Evolutionary conservation across 2,113 vertebrate species (phyloP), one percentile per base, ranked within the genome.

Genomic region (Passerina amoena): DNA sequence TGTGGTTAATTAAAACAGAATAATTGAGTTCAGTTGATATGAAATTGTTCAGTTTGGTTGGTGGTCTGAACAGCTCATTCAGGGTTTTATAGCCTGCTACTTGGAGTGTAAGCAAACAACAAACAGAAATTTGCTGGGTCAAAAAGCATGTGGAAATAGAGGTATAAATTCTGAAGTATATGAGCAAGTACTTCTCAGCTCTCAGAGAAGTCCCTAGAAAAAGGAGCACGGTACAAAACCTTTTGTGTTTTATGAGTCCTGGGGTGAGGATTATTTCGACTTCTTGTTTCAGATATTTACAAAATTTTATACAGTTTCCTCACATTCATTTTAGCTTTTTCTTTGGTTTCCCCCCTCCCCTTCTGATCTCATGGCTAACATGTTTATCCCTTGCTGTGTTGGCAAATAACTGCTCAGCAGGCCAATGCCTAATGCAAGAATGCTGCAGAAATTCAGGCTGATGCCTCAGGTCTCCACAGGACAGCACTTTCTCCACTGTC

Each of bases 391-490:
- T 88, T 3, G 14, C 75, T 73, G 57, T 2, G 84, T 66, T 92
- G 47, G 13, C 82, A 94, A 96, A 97, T 93, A 60, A 80, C 66
- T 1, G 24, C 86, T 88, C 80, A 92, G 87, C 61, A 85, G 91
- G 79, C 69, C 83, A 93, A 71, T 68, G 83, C 57, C 85, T 90
- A 65, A 96, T 92, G 85, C 75, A 91, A 25, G 66, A 82, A 73
- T 2, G 53, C 27, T 86, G 40, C 70, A 96, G 70, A 96, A 95
- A 42, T 96, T 96, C 53, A 70, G 70, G 33, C 76, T 1, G 5
- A 60, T 96, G 84, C 94, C 66, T 95, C 77, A 77, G 53, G 83
- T n/a, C 84, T 77, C 91, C 11, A 3, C 88, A 90, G 95, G 90
- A 92, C 76, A 80, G 51, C 33, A 17, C 94, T 91, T 94, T 94